Evolutionary conservation across 2,113 vertebrate genomes (phyloP), one percentile per base, ranked within the genome.

Genomic region (Notarius quadriscutis): DNA sequence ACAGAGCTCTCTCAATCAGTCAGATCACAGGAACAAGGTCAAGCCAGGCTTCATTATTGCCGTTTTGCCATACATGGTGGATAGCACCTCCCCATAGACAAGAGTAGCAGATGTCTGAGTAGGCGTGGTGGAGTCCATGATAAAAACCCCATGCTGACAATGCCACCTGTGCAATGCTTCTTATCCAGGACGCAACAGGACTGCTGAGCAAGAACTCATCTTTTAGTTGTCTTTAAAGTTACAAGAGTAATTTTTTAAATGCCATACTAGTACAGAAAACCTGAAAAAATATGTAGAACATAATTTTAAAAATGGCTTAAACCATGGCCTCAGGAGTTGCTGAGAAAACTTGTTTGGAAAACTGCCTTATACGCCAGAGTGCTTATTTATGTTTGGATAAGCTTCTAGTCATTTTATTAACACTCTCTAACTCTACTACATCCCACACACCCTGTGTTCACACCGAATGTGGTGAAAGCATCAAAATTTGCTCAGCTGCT

Each of bases 31-130:
- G 63, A 60, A 71, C 63, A 86, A 89, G 86, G 84, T 86, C 84
- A 88, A 83, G 22, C 63, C 53, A 80, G 72, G 53, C 72, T 89
- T 87, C n/a, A 72, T 86, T 85, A 83, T 86, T n/a, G 34, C 86
- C 83, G 80, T 89, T 89, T 87, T 88, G 84, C 77, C 78, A 85
- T 71, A 69, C 89, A 81, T 58, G 50, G 63, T 85, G 34, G 82
- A 60, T 41, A 51, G 69, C 71, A 75, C 60, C 71, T 77, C 86
- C 62, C 11, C 17, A 30, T 84, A 86, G 71, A 86, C 88, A 50
- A 83, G 86, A 83, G 86, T 72, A 86, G 60, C 89, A 89, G 89
- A 89, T 89, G 89, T 88, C 86, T 12, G 89, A 86, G 89, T 87
- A 72, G 89, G 86, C 72, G 80, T 60, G 86, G 62, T 79, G 48